Evolutionary conservation across 64 coral and sea anemone genomes (phyloP).

Genomic region (Montipora sp.): DNA sequence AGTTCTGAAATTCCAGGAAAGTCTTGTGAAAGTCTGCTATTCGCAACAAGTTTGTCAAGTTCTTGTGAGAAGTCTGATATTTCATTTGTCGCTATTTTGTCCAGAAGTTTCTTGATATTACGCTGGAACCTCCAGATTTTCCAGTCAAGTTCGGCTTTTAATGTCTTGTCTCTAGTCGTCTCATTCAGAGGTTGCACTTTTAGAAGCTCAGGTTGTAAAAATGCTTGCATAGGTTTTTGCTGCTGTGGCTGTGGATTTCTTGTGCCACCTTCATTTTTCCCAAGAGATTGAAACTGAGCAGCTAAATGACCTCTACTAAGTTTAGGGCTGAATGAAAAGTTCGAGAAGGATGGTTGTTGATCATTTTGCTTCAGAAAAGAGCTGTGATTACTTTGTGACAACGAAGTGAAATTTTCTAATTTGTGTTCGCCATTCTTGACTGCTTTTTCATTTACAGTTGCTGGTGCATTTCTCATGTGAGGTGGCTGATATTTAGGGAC

Average conservation of each 20-base stretch:
- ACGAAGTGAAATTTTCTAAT: slow-evolving; percentile 1
- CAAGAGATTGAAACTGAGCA: slow-evolving; percentile 33
- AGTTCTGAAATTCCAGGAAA: slow-evolving; percentile 79
- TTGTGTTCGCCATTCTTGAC: neutral
- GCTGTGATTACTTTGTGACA: neutral
- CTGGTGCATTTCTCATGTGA: slow-evolving; percentile 12
- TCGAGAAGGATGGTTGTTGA: slow-evolving; percentile 11
- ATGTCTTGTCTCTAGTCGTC: slow-evolving; percentile 32
- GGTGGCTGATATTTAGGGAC: slow-evolving; percentile 39
- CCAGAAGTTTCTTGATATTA: slow-evolving; percentile 63
- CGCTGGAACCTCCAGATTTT: slow-evolving; percentile 83
- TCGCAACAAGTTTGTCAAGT: slow-evolving; percentile 37
- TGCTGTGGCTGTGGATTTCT: neutral
- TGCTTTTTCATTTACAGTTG: neutral
- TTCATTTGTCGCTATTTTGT: neutral
- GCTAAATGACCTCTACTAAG: neutral
- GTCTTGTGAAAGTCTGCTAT: slow-evolving; percentile 72
- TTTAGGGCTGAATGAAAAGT: slow-evolving; percentile 42
- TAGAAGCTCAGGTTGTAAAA: slow-evolving; percentile 27
- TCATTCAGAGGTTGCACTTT: slow-evolving; percentile 59
- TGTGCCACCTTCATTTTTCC: neutral
- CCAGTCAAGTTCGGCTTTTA: slow-evolving; percentile 76
- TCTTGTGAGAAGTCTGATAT: slow-evolving; percentile 34
- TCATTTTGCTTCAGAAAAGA: neutral
- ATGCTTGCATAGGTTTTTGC: neutral